Evolutionary conservation across 2,113 vertebrate genomes (phyloP).

Genomic region (Seriola quinqueradiata): DNA sequence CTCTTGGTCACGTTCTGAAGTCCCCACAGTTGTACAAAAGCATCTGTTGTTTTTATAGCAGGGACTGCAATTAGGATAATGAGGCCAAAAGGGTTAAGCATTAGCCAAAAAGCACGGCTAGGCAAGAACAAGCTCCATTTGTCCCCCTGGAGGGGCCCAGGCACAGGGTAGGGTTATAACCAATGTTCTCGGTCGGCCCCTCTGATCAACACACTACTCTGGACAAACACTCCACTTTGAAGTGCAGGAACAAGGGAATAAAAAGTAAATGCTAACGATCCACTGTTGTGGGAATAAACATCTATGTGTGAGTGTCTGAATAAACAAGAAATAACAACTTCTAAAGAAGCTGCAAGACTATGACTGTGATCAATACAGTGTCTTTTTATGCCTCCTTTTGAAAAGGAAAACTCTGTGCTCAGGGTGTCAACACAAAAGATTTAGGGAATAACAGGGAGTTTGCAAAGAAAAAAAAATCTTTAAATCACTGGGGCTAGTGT

Average conservation of each 20-base stretch:
- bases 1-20: slow-evolving; percentile 80
- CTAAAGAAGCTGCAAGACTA: slow-evolving; percentile 17
- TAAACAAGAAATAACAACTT: slow-evolving; percentile 36
- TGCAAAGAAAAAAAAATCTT: slow-evolving; percentile 9
- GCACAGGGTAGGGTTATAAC: slow-evolving; percentile 77
- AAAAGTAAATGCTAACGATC: slow-evolving; percentile 61
- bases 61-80: slow-evolving; percentile 86
- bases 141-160: slow-evolving; percentile 83
- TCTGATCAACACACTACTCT: slow-evolving; percentile 85
- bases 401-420: slow-evolving; percentile 20
- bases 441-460: background rate
- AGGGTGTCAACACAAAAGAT: slow-evolving; percentile 21
- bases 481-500: slow-evolving; percentile 14
- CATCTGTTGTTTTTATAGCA: slow-evolving; percentile 89
- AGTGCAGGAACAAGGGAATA: slow-evolving; percentile 70
- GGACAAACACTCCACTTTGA: slow-evolving; percentile 83
- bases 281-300: slow-evolving; percentile 53
- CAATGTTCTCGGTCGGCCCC: slow-evolving; percentile 84
- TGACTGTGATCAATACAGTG: slow-evolving; percentile 30
- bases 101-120: slow-evolving; percentile 88
- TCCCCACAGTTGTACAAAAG: slow-evolving; percentile 83
- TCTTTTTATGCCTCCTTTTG: background rate
- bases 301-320: slow-evolving; percentile 43
- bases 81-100: slow-evolving; percentile 94
- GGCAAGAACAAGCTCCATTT: slow-evolving; percentile 92